Conservation (phyloP, 2,797 vertebrate genomes). For the Philypnodon macrostomus region DNA sequence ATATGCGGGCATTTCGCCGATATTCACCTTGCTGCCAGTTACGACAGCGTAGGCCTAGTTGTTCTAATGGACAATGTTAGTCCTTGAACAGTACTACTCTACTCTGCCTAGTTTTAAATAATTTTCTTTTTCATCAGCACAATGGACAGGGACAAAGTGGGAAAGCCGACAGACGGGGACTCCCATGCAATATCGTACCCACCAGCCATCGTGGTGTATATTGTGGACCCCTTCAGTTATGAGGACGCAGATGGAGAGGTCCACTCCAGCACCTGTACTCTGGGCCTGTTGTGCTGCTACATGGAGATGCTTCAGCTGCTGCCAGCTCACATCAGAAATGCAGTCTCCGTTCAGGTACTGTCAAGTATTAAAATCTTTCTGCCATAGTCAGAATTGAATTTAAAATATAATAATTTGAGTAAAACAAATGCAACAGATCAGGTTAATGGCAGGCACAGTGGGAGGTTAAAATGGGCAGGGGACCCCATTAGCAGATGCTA, state of each 20-base stretch:
- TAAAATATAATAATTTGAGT: no score
- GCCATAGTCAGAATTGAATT: no score
- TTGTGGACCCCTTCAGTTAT: conserved; percentile 95
- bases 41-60: no score
- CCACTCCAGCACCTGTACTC: conserved; percentile 86
- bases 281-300: conserved; percentile 92
- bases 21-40: no score
- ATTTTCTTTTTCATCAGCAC: conserved; percentile 77
- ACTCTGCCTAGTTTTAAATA: no score
- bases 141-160: conserved; percentile 98
- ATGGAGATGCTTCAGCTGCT: conserved; percentile 91
- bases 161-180: conserved; percentile 95
- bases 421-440: conserved; percentile 15
- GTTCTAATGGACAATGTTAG: no score
- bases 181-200: conserved; percentile 94
- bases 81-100: no score
- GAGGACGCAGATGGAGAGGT: conserved; percentile 85
- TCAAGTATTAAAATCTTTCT: no score
- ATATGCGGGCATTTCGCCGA: no score
- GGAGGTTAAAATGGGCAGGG: conserved; percentile 32
- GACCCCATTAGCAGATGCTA: conserved; percentile 52
- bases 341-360: conserved; percentile 86
- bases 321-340: conserved; percentile 89
- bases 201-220: conserved; percentile 95
- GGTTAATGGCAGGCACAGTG: conserved; percentile 17